Base-by-base conservation (phyloP, 2,888 invertebrate species). In the Ferrisia virgata region DNA sequence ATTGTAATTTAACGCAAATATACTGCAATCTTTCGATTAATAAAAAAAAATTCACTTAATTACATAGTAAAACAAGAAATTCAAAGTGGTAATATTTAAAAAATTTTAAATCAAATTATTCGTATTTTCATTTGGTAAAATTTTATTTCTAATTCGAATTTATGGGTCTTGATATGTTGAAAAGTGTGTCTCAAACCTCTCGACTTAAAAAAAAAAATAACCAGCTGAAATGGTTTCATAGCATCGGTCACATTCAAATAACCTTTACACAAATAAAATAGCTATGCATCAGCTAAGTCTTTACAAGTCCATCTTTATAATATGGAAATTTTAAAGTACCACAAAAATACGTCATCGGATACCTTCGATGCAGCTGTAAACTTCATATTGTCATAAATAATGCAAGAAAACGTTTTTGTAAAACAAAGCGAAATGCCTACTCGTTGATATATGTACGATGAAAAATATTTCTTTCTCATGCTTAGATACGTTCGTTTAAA, bases 211-310 rank as follows among this genome's bases (percentile, higher is more conserved):
- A 80, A 80, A 43, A 47, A 78, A 79, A 15, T 18, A 80, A 22
- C 4, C 11, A 33, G 15, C 36, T 33, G 79, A 80, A 80, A 80
- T 28, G 22, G 15, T 53, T 80, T 18, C 43, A 33, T 43, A 79
- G 43, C 28, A 80, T 80, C 80, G 53, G 53, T 80, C 53, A 80
- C 80, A 80, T 80, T 80, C 28, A 80, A 80, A 80, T 80, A 80
- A 80, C 80, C 80, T 80, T 80, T 53, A 53, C 31, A 80, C 18
- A 36, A 53, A 47, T 43, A 33, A 80, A 47, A 80, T 53, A 64
- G 28, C 15, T 31, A 15, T 0, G 15, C 25, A 58, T 25, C 53
- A 64, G 4, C 22, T 25, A 9, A 18, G 22, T 25, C 40, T 43
- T 25, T 79, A 43, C 79, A 43, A 5, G 15, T 79, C 40, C 11